Conservation (phyloP, 2,113 vertebrate species). For the Stigmatopora nigra region DNA sequence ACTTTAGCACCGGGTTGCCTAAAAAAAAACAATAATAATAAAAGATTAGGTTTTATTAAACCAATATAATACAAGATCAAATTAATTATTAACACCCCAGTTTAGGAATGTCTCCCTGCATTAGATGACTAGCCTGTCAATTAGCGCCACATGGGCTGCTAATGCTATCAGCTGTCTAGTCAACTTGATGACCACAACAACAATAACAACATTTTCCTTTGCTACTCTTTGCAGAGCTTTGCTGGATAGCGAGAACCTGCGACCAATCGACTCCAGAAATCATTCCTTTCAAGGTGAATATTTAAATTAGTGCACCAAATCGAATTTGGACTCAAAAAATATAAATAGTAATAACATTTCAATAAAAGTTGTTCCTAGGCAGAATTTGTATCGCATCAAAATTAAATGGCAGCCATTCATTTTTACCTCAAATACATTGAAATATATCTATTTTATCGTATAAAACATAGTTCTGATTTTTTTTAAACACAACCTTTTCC, state of each 20-base stretch:
- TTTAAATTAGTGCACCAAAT: not conserved
- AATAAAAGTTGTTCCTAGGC: too few species aligned
- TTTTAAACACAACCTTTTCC: not conserved
- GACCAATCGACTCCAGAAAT: conserved; percentile 32
- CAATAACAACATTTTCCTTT: conserved; percentile 1
- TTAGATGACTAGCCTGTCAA: conserved; percentile 11
- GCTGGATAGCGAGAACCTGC: conserved; percentile 57
- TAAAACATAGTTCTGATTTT: not conserved
- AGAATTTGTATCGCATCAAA: too few species aligned
- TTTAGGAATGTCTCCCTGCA: conserved; percentile 6
- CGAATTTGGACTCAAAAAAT: too few species aligned
- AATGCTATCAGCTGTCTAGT: conserved; percentile 25
- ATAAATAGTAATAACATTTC: too few species aligned
- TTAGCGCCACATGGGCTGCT: conserved; percentile 48
- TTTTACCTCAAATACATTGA: too few species aligned
- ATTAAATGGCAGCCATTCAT: too few species aligned
- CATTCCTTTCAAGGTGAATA: conserved; percentile 44
- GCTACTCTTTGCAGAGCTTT: conserved; percentile 57
- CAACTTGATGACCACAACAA: conserved; percentile 69
- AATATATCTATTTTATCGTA: too few species aligned
- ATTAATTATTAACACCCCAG: not conserved
- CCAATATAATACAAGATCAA: too few species aligned
- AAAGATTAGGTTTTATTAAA: too few species aligned
- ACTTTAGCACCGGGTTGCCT: too few species aligned
- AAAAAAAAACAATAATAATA: too few species aligned